Percentiles rank a stretch among this genome's conserved stretches.
Evolutionary conservation across 1,140 invertebrate genomes (phyloP).

Genomic region (Halictus rubicundus): DNA sequence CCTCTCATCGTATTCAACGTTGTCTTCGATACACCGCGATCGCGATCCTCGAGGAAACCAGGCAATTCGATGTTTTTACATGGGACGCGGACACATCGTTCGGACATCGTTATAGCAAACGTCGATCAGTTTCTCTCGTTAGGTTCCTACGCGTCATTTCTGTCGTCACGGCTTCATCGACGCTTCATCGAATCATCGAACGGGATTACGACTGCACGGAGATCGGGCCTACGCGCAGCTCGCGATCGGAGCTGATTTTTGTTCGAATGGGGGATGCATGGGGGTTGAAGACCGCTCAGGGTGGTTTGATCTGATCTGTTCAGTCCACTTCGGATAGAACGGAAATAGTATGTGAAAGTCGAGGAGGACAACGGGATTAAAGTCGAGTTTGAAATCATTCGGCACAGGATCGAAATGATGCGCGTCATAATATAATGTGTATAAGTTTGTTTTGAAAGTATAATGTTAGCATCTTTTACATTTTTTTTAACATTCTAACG

Average conservation of each 20-base stretch:
- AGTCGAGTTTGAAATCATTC: no score
- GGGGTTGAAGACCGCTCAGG: not conserved
- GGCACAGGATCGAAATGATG: no score
- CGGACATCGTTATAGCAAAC: slow-evolving; percentile 15
- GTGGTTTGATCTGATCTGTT: not conserved
- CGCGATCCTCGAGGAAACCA: slow-evolving; percentile 26
- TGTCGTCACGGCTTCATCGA: not conserved
- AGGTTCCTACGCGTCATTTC: slow-evolving; percentile 23
- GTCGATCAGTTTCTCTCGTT: slow-evolving; percentile 48
- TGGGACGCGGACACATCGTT: slow-evolving; percentile 24
- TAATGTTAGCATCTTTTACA: no score
- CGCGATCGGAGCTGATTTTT: not conserved
- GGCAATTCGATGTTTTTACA: slow-evolving; percentile 57
- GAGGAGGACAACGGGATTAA: no score
- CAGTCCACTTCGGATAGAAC: not conserved
- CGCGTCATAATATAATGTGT: no score
- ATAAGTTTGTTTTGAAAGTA: no score
- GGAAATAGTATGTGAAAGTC: no score
- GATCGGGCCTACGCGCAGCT: slow-evolving; percentile 24
- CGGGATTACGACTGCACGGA: slow-evolving; percentile 8
- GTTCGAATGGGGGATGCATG: not conserved
- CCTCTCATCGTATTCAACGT: not conserved
- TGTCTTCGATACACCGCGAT: not conserved
- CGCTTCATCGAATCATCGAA: slow-evolving; percentile 34
- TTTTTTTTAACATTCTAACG: no score